A percentile compares a stretch with the other conserved stretches of the same genome.
Evolutionary conservation across 2,113 vertebrate species (phyloP).

Genomic region (Dunckerocampus dactyliophorus): DNA sequence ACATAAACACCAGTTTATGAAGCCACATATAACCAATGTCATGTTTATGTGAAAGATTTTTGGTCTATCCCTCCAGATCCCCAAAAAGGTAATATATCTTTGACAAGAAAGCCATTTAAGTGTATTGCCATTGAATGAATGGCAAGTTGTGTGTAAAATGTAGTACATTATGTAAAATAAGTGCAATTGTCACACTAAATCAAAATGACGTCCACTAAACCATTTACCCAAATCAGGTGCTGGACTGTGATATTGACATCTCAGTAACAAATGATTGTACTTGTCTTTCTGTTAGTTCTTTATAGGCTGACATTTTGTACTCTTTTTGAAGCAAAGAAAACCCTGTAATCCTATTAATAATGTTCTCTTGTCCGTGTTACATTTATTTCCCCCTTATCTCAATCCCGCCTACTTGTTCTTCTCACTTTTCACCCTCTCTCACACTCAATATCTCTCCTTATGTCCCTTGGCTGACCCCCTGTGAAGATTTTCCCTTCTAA

Average conservation of each 20-base stretch:
- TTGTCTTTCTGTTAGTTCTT: constrained; percentile 44
- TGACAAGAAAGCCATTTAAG: constrained; percentile 20
- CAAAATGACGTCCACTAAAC: neutral
- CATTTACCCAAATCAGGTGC: neutral
- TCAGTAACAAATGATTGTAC: constrained; percentile 41
- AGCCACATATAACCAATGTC: constrained; percentile 43
- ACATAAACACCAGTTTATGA: constrained; percentile 68
- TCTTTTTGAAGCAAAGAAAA: constrained; percentile 69
- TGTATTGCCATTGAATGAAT: constrained; percentile 33
- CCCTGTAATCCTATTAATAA: constrained; percentile 89
- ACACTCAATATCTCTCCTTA: constrained; percentile 58
- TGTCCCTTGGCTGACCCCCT: constrained; percentile 83
- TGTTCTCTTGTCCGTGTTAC: constrained; percentile 82
- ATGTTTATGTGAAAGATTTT: constrained; percentile 47
- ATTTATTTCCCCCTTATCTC: constrained; percentile 86
- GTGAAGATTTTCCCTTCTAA: constrained; percentile 73
- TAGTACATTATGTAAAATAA: neutral
- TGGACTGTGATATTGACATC: neutral
- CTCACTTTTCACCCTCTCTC: constrained; percentile 65
- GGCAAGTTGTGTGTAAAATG: constrained; percentile 4
- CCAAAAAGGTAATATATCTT: constrained; percentile 32
- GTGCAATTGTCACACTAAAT: neutral
- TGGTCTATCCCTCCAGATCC: constrained; percentile 27
- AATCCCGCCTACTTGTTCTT: constrained; percentile 61
- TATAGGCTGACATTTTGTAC: constrained; percentile 62